These are phyloP conservation scores for Crossocerus cetratus DNA, from an alignment of 2,888 invertebrate genomes.

Conservation along the genomic window DNA sequence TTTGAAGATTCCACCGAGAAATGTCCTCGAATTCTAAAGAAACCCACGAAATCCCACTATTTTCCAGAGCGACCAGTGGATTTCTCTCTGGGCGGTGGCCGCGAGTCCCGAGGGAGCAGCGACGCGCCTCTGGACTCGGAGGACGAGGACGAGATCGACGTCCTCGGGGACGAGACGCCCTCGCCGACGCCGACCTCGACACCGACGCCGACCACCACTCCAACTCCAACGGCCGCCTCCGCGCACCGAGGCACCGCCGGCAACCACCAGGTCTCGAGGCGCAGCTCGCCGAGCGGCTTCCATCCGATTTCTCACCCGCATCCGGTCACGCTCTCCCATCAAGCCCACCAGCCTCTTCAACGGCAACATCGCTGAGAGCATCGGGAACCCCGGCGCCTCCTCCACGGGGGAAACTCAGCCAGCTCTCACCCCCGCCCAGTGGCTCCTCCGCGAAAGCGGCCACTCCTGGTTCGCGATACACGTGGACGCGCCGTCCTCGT, in stretches of 20 bases:
- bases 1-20: too few relatives aligned
- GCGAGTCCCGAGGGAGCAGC: constrained; percentile 72
- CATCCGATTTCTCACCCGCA: constrained; percentile 65
- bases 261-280: constrained; percentile 55
- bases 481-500: too few relatives aligned
- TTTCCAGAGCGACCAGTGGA: constrained; percentile 73
- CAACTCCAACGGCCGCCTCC: neutral
- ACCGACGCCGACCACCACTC: neutral
- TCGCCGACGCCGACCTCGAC: constrained; percentile 35
- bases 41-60: neutral
- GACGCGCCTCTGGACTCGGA: constrained; percentile 70
- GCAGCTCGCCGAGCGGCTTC: constrained; percentile 61
- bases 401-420: too few relatives aligned
- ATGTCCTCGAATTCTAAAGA: too few relatives aligned
- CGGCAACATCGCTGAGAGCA: constrained; percentile 73
- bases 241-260: too few relatives aligned
- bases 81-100: constrained; percentile 69
- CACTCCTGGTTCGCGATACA: too few relatives aligned
- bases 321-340: constrained; percentile 65
- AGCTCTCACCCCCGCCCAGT: too few relatives aligned
- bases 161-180: constrained; percentile 72
- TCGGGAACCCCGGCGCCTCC: neutral
- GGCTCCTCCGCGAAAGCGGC: too few relatives aligned
- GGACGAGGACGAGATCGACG: constrained; percentile 72
- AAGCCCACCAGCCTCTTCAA: constrained; percentile 64